Base-by-base conservation (phyloP, 2,888 invertebrate genomes). In the Dinocampus coccinellae region DNA sequence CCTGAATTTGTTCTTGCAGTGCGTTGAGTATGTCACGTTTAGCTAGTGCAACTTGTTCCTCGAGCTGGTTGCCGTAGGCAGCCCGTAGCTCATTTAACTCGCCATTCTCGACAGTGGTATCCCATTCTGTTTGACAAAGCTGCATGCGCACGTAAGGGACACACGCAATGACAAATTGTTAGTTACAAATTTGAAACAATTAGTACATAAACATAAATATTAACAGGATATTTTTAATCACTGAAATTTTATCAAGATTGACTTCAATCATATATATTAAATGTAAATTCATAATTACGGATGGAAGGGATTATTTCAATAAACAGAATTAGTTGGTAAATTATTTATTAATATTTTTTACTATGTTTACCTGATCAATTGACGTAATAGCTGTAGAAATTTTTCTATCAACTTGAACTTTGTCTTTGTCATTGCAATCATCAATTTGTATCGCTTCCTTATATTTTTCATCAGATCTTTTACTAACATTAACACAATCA, bases 1-100 rank as follows among this genome's bases (percentile, higher is more conserved):
- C 94, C 93, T 93, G 92, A 81, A 94, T 91, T 84, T 94, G 92
- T 71, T 91, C 91, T 87, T 93, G 93, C 79, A 94, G 88, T 78
- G 92, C 92, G 76, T 90, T 90, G 75, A 92, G 90, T 79, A 94
- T 92, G 84, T 94, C 93, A 81, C 90, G 89, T 78, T 91, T 91
- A 74, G 92, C 93, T 82, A 91, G 87, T 64, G 90, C 88, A 75
- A 92, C 88, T 86, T 92, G 92, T 83, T 92, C 91, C 81, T 91
- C 90, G 75, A 92, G 87, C 71, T 83, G 85, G 61, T 80, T 81
- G 75, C 82, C 81, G 81, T 85, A 87, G 75, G 82, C 82, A 47
- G 80, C 83, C 75, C 83, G 83, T 57, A 86, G 78, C 74, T 85
- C 82, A 47, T 81, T 82, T 75, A 87, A 79, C 78, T 85, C 84